phyloP scores from a whole-genome alignment of 2,888 invertebrate genomes.

The Eupeodes latifasciatus region DNA sequence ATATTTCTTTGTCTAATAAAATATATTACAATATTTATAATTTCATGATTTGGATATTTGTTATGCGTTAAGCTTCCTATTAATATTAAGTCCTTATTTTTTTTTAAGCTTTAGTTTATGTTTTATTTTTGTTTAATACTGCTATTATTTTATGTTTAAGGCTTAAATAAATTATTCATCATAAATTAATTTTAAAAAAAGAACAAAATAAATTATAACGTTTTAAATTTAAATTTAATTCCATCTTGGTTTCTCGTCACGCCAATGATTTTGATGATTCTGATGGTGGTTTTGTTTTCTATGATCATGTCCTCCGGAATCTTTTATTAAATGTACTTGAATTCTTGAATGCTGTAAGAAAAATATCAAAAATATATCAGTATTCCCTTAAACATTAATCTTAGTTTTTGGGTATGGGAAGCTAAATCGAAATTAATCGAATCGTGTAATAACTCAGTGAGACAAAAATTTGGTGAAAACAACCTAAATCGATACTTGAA shows the following conservation, averaged over 20 bases:
- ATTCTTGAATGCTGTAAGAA: background rate
- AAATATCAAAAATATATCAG: background rate
- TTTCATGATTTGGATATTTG: background rate
- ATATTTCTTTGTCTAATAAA: too few species aligned
- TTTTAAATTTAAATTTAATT: background rate
- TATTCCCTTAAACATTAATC: too few species aligned
- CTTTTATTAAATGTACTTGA: slow-evolving; percentile 51
- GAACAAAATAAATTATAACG: background rate
- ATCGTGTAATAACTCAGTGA: background rate
- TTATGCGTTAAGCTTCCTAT: too few species aligned
- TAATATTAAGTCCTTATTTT: too few species aligned
- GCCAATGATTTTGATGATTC: slow-evolving; percentile 47
- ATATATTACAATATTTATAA: too few species aligned
- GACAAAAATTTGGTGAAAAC: background rate
- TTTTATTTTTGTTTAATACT: too few species aligned
- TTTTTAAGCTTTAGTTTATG: too few species aligned
- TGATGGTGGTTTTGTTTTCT: slow-evolving; percentile 40
- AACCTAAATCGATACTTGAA: too few species aligned
- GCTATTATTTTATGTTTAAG: too few species aligned
- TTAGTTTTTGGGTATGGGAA: too few species aligned
- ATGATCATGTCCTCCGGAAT: slow-evolving; percentile 21
- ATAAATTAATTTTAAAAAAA: slow-evolving; percentile 19
- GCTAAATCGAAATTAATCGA: too few species aligned
- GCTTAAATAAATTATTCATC: background rate
- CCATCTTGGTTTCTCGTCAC: slow-evolving; percentile 42